phyloP scores from a whole-genome alignment of 1,140 invertebrate species.

The Drosophila rhopaloa region DNA sequence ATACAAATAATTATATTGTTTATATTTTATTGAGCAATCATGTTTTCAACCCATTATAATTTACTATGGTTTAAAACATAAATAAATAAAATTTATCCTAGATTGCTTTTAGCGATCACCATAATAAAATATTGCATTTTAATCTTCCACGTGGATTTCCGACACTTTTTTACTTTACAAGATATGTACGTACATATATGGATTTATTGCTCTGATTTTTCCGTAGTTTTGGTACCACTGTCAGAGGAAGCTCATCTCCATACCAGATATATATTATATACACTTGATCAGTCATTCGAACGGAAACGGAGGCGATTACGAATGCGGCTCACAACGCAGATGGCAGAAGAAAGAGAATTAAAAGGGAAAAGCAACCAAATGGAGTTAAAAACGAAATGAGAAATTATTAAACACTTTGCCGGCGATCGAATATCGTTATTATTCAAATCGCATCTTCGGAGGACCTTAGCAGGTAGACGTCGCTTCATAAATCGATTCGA shows the following conservation, averaged over 20 bases:
- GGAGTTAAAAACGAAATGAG: slow-evolving; percentile 42
- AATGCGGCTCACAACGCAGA: slow-evolving; percentile 48
- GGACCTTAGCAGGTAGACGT: slow-evolving; percentile 32
- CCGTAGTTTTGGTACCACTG: background rate
- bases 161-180: too few relatives aligned
- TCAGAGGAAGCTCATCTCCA: slow-evolving; percentile 30
- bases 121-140: too few relatives aligned
- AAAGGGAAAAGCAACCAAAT: slow-evolving; percentile 43
- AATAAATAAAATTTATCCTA: too few relatives aligned
- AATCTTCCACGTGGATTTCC: too few relatives aligned
- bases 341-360: slow-evolving; percentile 22
- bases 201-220: background rate
- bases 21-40: too few relatives aligned
- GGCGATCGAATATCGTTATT: slow-evolving; percentile 54
- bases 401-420: slow-evolving; percentile 47
- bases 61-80: too few relatives aligned
- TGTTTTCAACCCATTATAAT: too few relatives aligned
- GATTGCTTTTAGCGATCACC: too few relatives aligned
- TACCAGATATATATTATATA: slow-evolving; percentile 5
- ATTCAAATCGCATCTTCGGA: slow-evolving; percentile 63
- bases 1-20: too few relatives aligned
- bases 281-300: slow-evolving; percentile 36
- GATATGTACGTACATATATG: too few relatives aligned
- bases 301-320: slow-evolving; percentile 48
- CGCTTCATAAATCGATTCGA: slow-evolving; percentile 20